phyloP scores from a whole-genome alignment of 2,113 vertebrate species.

The Lipophrys pholis region DNA sequence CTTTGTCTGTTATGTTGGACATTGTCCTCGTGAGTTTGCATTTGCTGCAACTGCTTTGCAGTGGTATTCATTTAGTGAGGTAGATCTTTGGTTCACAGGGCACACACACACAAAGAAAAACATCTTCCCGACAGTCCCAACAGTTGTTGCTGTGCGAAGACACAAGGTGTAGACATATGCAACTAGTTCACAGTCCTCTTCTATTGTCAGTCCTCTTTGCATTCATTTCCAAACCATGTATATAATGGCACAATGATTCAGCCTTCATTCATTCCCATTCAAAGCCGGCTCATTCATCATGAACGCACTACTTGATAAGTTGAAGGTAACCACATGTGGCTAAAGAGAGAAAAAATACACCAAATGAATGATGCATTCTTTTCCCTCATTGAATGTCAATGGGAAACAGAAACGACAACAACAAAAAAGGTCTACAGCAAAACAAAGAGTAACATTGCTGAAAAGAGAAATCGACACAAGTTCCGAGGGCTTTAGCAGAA shows the following conservation, averaged over 20 bases:
- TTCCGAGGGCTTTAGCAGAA: conserved; percentile 38
- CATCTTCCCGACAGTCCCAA: too few species aligned
- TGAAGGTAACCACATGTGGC: background rate
- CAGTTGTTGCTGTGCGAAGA: background rate
- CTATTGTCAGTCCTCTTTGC: background rate
- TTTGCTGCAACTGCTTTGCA: background rate
- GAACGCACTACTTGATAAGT: background rate
- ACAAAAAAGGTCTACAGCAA: background rate
- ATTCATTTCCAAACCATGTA: background rate
- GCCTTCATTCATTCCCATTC: background rate
- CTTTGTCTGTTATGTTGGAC: too few species aligned
- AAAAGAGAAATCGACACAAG: conserved; percentile 34
- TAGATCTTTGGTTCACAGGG: too few species aligned
- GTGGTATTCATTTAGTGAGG: background rate
- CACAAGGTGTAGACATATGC: background rate
- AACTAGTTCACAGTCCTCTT: background rate
- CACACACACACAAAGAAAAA: too few species aligned
- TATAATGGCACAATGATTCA: background rate
- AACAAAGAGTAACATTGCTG: conserved; percentile 5
- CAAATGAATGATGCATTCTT: conserved; percentile 12
- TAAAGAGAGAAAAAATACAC: conserved; percentile 6
- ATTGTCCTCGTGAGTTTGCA: too few species aligned
- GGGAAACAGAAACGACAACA: conserved; percentile 18
- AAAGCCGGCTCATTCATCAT: background rate
- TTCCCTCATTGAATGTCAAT: conserved; percentile 2